Evolutionary conservation across 2,113 vertebrate genomes (phyloP).

Genomic region (Myiozetetes cayanensis): DNA sequence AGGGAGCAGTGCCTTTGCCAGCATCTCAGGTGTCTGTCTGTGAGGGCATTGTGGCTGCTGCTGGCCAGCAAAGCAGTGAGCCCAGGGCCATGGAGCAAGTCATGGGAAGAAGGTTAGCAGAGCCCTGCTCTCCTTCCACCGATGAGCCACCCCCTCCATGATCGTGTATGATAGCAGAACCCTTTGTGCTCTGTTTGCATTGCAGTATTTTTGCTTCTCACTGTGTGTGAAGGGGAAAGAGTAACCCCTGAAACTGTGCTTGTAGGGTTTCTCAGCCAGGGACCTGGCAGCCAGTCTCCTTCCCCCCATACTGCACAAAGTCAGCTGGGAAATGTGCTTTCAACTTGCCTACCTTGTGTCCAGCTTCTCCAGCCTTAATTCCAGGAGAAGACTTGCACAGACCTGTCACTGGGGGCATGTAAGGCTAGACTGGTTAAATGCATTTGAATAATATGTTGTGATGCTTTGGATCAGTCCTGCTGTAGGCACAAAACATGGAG

Average conservation of each 20-base stretch:
- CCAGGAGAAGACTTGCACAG: neutral
- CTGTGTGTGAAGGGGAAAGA: neutral
- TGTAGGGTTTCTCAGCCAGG: neutral
- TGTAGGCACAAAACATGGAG: neutral
- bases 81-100: neutral
- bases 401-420: neutral
- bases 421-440: neutral
- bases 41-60: accelerated
- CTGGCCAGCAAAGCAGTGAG: neutral
- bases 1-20: neutral
- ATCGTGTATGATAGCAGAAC: neutral
- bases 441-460: neutral
- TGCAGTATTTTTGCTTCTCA: neutral
- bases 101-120: neutral
- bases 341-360: neutral
- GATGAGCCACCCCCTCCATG: accelerated
- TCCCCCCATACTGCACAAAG: neutral
- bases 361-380: neutral
- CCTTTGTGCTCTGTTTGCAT: accelerated
- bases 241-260: neutral
- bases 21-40: neutral
- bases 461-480: neutral
- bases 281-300: neutral
- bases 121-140: neutral
- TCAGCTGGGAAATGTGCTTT: neutral